Evolutionary conservation across 2,888 invertebrate species (phyloP).

Genomic region (Autographa gamma): DNA sequence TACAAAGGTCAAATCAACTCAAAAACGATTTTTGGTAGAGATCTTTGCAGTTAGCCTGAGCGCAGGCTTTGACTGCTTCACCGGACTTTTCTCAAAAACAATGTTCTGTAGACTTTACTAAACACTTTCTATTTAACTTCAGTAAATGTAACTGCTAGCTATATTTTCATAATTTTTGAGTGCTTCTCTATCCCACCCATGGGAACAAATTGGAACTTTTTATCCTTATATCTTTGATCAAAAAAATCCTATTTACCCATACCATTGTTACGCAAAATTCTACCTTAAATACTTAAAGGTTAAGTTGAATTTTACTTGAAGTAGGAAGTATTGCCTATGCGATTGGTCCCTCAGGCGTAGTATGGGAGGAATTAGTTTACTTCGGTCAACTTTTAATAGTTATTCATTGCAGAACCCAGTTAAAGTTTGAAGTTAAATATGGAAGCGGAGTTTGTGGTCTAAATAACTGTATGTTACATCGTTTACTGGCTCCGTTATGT

Average conservation of each 20-base stretch:
- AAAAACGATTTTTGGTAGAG: too few relatives aligned
- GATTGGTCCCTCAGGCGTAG: conserved; percentile 26
- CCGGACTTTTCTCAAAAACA: neutral
- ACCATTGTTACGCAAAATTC: neutral
- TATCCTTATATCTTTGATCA: conserved; percentile 4
- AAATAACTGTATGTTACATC: neutral
- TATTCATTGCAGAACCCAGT: conserved; percentile 9
- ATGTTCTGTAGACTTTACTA: neutral
- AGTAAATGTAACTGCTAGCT: neutral
- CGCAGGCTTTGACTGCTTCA: too few relatives aligned
- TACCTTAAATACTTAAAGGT: neutral
- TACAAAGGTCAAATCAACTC: too few relatives aligned
- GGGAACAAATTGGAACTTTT: neutral
- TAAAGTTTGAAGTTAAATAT: conserved; percentile 16
- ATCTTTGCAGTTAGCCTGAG: too few relatives aligned
- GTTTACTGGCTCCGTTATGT: neutral
- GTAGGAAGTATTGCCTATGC: conserved; percentile 5
- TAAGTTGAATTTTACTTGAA: conserved; percentile 15
- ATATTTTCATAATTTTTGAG: conserved; percentile 5
- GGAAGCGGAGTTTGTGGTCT: neutral
- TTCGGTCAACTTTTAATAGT: conserved; percentile 42
- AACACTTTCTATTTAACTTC: neutral
- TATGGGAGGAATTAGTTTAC: conserved; percentile 22
- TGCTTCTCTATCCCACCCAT: neutral
- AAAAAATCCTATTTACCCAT: neutral